phyloP scores from a whole-genome alignment of 2,888 invertebrate species.

The Orchesella flavescens region DNA sequence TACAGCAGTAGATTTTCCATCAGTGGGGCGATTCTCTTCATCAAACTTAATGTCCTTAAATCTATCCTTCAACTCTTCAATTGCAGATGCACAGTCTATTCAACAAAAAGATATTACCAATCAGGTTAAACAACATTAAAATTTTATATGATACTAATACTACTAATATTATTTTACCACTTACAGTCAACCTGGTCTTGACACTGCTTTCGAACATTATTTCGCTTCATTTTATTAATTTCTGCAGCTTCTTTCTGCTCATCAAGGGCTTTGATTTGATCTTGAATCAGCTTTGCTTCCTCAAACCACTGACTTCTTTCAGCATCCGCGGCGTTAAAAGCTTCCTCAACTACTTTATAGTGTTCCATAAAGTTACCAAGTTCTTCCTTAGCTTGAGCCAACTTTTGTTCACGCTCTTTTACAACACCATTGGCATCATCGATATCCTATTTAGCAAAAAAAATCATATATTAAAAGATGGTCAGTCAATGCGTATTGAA shows the following conservation, averaged over 20 bases:
- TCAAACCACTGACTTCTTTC: conserved; percentile 63
- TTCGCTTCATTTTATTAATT: conserved; percentile 67
- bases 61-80: conserved; percentile 19
- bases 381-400: conserved; percentile 75
- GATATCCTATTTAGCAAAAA: conserved; percentile 38
- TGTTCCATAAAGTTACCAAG: conserved; percentile 74
- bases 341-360: conserved; percentile 57
- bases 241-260: conserved; percentile 67
- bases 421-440: conserved; percentile 76
- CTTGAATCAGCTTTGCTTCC: conserved; percentile 58
- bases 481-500: not conserved
- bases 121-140: too few species aligned
- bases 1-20: conserved; percentile 35
- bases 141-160: too few species aligned
- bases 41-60: conserved; percentile 41
- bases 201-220: conserved; percentile 59
- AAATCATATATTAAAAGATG: not conserved
- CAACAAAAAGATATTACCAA: not conserved
- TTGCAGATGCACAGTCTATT: conserved; percentile 19
- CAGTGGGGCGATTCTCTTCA: not conserved
- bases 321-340: conserved; percentile 58
- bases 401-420: conserved; percentile 75
- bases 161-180: not conserved
- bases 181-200: conserved; percentile 51
- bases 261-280: conserved; percentile 62